phyloP scores from a whole-genome alignment of 2,113 vertebrate genomes.

The Dicaeum eximium region DNA sequence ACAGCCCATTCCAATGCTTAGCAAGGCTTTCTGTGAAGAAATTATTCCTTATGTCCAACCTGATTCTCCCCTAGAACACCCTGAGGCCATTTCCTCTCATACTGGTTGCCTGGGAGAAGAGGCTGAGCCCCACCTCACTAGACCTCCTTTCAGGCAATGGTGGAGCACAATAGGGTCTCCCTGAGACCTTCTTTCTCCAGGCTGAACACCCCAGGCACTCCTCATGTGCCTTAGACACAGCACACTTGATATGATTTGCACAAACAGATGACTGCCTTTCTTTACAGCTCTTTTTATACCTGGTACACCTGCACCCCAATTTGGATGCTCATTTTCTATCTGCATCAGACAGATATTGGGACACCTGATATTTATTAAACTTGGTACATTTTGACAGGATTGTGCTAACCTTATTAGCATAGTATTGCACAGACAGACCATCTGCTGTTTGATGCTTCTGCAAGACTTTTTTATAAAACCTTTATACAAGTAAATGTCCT shows the following conservation, averaged over 20 bases:
- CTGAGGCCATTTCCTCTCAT: not conserved
- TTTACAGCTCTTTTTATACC: not conserved
- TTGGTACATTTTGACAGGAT: not conserved
- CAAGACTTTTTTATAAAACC: not conserved
- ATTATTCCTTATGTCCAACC: not conserved
- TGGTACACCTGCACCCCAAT: not conserved
- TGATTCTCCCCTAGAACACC: not conserved
- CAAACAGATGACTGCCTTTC: not conserved
- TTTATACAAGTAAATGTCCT: not conserved
- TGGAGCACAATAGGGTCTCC: not conserved
- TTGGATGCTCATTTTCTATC: not conserved
- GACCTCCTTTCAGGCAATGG: not conserved
- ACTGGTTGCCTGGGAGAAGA: not conserved
- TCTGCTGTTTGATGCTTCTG: not conserved
- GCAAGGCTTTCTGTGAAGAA: not conserved
- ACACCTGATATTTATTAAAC: not conserved
- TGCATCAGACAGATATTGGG: not conserved
- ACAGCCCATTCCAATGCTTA: not conserved
- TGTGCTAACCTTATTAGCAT: not conserved
- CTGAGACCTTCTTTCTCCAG: not conserved
- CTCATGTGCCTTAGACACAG: fast-evolving
- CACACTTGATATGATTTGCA: not conserved
- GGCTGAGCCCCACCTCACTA: not conserved
- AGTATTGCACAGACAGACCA: not conserved
- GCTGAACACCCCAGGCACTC: not conserved